Conservation (phyloP, 2,113 vertebrate species). For the Caranx melampygus region DNA sequence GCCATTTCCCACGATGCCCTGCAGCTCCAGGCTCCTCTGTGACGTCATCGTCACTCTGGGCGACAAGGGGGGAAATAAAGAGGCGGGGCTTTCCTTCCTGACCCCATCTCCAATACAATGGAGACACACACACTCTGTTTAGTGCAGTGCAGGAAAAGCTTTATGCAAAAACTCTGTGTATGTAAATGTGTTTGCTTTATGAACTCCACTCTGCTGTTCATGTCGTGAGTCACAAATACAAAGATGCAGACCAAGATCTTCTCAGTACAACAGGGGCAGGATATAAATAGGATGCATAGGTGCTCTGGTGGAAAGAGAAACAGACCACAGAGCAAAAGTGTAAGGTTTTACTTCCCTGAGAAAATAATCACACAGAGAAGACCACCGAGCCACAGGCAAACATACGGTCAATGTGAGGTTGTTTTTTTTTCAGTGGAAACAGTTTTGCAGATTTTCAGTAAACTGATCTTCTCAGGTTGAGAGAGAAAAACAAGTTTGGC, state of each 20-base stretch:
- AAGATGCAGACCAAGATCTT: not conserved
- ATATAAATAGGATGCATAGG: slow-evolving; percentile 16
- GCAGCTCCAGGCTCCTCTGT: slow-evolving; percentile 47
- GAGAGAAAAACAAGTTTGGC: not conserved
- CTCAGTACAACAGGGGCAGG: slow-evolving; percentile 12
- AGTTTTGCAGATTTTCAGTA: not conserved
- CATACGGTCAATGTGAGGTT: no score
- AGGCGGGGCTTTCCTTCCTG: slow-evolving; percentile 83
- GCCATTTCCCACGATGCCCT: slow-evolving; percentile 76
- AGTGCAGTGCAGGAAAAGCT: slow-evolving; percentile 45
- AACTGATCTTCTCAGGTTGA: not conserved
- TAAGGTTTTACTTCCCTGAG: not conserved
- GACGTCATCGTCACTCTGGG: slow-evolving; percentile 65
- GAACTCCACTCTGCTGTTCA: slow-evolving; percentile 25
- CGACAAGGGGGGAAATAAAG: slow-evolving; percentile 72
- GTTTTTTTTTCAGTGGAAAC: not conserved
- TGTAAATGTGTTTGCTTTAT: slow-evolving; percentile 42
- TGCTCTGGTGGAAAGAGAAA: not conserved
- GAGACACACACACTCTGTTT: slow-evolving; percentile 46
- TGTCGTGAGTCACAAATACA: slow-evolving; percentile 3
- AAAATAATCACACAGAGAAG: not conserved
- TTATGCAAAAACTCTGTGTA: slow-evolving; percentile 33
- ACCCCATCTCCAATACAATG: slow-evolving; percentile 78
- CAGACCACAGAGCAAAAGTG: slow-evolving; percentile 24
- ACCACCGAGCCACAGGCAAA: not conserved